Evolutionary conservation across 2,797 vertebrate species (phyloP), one percentile per base, ranked within the genome.

Genomic region (Myoxocephalus aenaeus): DNA sequence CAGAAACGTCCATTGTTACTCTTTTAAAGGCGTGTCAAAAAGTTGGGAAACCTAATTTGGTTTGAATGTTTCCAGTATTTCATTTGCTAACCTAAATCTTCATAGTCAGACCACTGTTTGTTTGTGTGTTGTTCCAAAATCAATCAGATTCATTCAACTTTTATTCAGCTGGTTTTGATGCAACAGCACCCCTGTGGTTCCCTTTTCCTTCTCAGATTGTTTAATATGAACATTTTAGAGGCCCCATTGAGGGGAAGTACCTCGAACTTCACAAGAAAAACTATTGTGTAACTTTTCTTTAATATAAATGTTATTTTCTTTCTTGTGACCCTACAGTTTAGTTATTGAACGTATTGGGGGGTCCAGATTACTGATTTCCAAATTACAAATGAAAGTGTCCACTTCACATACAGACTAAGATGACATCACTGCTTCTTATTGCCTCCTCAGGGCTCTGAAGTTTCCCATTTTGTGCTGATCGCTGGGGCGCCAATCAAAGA

Each of bases 401-500:
- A 3, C 44, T 63, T 63, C 20, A 12, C 48, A 17, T 18, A 20
- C 27, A 25, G 2, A 70, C 20, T 57, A 1, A 62, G 27, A 50
- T 84, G 18, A 73, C 0, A 32, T 61, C n/a, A 20, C 14, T 48
- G 12, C 20, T 38, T 85, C 2, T 20, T 61, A 3, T 65, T 67
- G 42, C 36, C 44, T 75, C 36, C 34, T 63, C 84, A 97, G 96
- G 92, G 81, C 63, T 78, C 90, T 51, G 88, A 94, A 78, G 87
- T 80, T 70, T 92, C 85, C 29, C 92, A 94, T 79, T 96, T 96
- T 80, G 90, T 97, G 46, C 92, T 96, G 57, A 92, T 96, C 71
- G 94, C 95, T 75, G 93, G 94, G 65, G 92, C 97, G 69, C 93
- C 94, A 20, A 93, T 96, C 86, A 92, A 80, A 32, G 95, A 97